Evolutionary conservation across 2,888 invertebrate genomes (phyloP), one percentile per base, ranked within the genome.

Genomic region (Drosophila rellima): DNA sequence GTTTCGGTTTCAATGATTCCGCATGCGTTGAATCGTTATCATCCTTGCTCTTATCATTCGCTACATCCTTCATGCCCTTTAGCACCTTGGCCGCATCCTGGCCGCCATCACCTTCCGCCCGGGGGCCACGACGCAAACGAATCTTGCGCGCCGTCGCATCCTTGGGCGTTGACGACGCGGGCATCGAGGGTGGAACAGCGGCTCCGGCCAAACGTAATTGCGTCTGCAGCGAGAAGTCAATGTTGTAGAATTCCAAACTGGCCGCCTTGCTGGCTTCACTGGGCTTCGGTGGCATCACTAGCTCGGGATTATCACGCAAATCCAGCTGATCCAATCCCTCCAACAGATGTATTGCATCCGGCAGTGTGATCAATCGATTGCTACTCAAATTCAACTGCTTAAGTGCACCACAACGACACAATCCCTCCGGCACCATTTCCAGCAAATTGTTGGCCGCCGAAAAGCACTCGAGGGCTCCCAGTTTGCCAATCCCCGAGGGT

Each of bases 381-480:
- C 96, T 96, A 89, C 98, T 97, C 73, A 99, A 93, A 91, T 99
- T 97, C 44, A 99, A 93, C 92, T 97, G 97, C 92, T 98, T 98
- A 59, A 99, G 93, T 1, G 96, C 96, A 0, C 98, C 98, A 93
- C 99, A 99, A 90, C 98, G 96, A 94, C 98, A 98, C 35, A 99
- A 94, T 45, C 99, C 99, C 93, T 99, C 99, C 0, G 99, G 99
- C 80, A 99, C 98, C 97, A 98, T 98, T 93, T 99, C 99, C 60
- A 99, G 93, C 74, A 96, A 94, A 93, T 99, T 99, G 91, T 98
- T 97, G 1, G 99, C 97, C 2, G 99, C 98, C 10, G 98, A 98
- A 92, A 99, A 99, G 45, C 98, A 96, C 93, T 99, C 98, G 74
- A 99, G 93, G 73, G 96, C 96, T 54, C 97, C 96, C 44, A 99